Evolutionary conservation across 1,140 invertebrate genomes (phyloP), one percentile per base, ranked within the genome.

Genomic region (Drosophila eugracilis): DNA sequence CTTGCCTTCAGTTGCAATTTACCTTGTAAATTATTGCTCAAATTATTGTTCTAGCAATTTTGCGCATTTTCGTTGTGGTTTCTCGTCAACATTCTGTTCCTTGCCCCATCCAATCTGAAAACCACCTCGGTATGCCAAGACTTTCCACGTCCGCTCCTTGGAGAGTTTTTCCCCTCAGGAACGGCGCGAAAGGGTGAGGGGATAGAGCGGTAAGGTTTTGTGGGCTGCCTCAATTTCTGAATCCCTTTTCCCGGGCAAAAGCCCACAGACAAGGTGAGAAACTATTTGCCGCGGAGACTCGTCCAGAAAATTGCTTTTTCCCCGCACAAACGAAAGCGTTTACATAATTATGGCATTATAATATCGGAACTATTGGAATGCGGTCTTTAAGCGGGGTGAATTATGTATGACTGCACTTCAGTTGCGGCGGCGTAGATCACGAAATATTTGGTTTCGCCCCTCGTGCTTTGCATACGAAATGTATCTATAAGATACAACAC

Each of bases 401-500:
- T 70, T 47, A 70, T 70, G 49, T 70, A 70, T 55, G 50, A 55
- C 37, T 69, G 49, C 62, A 70, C 54, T 58, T 59, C 22, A 17
- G 47, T 30, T 32, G 19, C n/a, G 14, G 24, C 5, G 24, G 37
- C 39, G 48, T 44, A 32, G 59, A 48, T 45, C 65, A 52, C 49
- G 28, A 44, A 72, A 30, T 73, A 41, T 58, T 67, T 55, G 14
- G 17, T 32, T 41, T n/a, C 26, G 30, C 14, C 49, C 52, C 30
- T 60, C 79, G 48, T 78, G 79, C 26, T 75, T 84, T 83, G 79
- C 79, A 83, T 83, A 78, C 75, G 12, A 75, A 83, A 75, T 84
- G 53, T 81, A 60, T 67, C 73, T 77, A 54, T 60, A 30, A 54
- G 72, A 67, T 63, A 80, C 70, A 26, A 24, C 44, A 15, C 7